These are phyloP conservation scores for Pseudomyrmex dendroicus DNA, from an alignment of 1,140 invertebrate species.

Conservation along the genomic window DNA sequence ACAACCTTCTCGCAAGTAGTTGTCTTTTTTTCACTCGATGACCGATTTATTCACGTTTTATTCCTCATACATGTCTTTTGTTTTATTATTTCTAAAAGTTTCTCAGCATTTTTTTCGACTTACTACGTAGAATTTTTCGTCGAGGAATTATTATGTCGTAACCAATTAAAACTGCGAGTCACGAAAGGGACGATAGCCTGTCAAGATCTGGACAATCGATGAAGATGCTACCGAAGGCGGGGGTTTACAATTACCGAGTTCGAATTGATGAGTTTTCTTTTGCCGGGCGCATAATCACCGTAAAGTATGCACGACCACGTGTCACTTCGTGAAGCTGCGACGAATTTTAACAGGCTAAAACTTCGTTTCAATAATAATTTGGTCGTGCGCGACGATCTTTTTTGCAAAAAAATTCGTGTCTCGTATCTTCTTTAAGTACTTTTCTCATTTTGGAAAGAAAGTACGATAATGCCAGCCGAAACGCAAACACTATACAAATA, in stretches of 20 bases:
- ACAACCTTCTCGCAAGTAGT: conserved; percentile 35
- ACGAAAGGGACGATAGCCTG: not conserved
- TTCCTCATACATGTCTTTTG: not conserved
- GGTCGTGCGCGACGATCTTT: not conserved
- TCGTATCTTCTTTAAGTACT: conserved; percentile 20
- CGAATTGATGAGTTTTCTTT: not conserved
- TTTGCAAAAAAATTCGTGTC: conserved; percentile 31
- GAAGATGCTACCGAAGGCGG: conserved; percentile 3
- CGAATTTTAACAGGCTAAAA: conserved; percentile 19
- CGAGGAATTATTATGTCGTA: not conserved
- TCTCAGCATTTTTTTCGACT: not conserved
- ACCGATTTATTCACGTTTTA: not conserved
- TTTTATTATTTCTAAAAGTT: not conserved
- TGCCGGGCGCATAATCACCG: conserved; percentile 29
- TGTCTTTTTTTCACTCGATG: not conserved
- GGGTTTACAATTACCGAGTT: not conserved
- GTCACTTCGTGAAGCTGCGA: conserved; percentile 4
- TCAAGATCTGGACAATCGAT: conserved; percentile 44
- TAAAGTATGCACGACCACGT: conserved; percentile 39
- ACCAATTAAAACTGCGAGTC: conserved; percentile 30
- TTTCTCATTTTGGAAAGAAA: conserved; percentile 30
- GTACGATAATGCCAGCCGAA: conserved; percentile 10
- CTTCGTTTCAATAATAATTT: conserved; percentile 49
- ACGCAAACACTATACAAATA: not conserved
- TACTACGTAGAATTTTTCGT: not conserved